Base-by-base conservation (phyloP, 2,888 invertebrate genomes). In the Apotomis turbidana region DNA sequence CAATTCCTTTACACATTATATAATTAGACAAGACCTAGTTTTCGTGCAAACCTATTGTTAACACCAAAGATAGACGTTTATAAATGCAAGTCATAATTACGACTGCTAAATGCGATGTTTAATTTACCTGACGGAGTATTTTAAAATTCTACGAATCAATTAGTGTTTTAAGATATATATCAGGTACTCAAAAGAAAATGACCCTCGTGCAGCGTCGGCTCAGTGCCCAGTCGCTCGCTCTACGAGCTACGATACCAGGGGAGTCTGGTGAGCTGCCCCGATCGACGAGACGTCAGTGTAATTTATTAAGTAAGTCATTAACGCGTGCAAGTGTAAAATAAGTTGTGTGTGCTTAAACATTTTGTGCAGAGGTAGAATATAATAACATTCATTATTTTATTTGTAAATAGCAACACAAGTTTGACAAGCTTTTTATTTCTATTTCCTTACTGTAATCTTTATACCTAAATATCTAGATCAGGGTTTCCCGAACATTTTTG, bases 401-500 rank as follows among this genome's bases (percentile, higher is more conserved):
- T 60, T 63, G 77, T 78, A 74, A 70, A 52, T 61, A 77, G 84
- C 86, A 85, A 86, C 78, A 70, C 81, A 86, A 78, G 82, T 82
- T 77, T 52, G 80, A 82, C 76, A 85, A 87, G 85, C 86, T 61
- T 51, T 66, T 71, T 71, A 71, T 49, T 49, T 38, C 66, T 61
- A 71, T 55, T 38, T 27, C 15, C 61, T 51, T 59, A 66, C 44
- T 62, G 49, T 55, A 49, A 70, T 38, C 44, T 46, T 71, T 71
- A 71, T 55, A 15, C 55, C 67, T 67, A 71, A 60, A 55, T 49
- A 66, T 71, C 61, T 60, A 71, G 71, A 66, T 27, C 66, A 66
- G 46, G 27, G 27, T 36, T 46, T 41, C 44, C 55, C 41, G 9
- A 36, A 10, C 15, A 8, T 12, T 57, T 66, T 46, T 36, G 49